These are phyloP conservation scores for Danio rerio DNA, from an alignment of 2,113 vertebrate genomes.

Conservation along the genomic window GRCz12tu NC_133191.1:51970501-51971000, in stretches of 20 bases:
- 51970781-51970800: background rate
- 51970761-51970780: background rate
- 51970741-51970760: background rate
- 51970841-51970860: background rate
- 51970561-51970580: background rate
- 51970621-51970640: background rate
- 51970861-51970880: background rate
- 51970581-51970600: background rate
- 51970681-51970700: background rate
- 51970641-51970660: background rate
- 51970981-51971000: no score
- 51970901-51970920: no score
- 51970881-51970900: no score
- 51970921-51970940: no score
- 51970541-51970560: background rate
- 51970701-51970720: background rate
- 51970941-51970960: no score
- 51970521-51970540: background rate
- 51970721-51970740: conserved; percentile 5
- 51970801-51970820: background rate
- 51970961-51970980: no score
- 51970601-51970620: background rate
- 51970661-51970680: background rate
- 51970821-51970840: background rate
- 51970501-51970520: no score